phyloP scores from a whole-genome alignment of 2,797 vertebrate genomes.

The Epinephelus awoara region DNA sequence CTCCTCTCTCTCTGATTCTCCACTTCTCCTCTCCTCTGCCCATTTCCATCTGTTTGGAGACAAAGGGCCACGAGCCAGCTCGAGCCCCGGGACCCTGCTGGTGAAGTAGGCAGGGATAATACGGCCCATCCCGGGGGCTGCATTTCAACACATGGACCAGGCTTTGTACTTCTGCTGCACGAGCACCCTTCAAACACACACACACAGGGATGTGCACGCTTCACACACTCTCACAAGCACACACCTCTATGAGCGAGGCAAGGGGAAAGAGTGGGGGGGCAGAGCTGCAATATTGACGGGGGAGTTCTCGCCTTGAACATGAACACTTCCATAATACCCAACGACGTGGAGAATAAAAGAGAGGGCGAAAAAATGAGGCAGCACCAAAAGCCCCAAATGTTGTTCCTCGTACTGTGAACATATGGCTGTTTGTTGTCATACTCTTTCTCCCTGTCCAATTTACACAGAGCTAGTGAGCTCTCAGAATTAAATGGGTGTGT shows the following conservation, averaged over 20 bases:
- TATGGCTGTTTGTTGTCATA: slow-evolving; percentile 87
- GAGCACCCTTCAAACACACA: slow-evolving; percentile 71
- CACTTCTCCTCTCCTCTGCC: slow-evolving; percentile 83
- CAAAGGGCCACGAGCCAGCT: slow-evolving; percentile 89
- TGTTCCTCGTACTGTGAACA: slow-evolving; percentile 81
- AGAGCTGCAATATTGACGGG: slow-evolving; percentile 54
- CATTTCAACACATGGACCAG: slow-evolving; percentile 91
- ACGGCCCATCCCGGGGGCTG: slow-evolving; percentile 86
- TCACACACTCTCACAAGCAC: slow-evolving; percentile 22
- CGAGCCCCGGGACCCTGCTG: slow-evolving; percentile 88
- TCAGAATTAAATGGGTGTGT: slow-evolving; percentile 68
- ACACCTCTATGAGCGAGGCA: slow-evolving; percentile 42
- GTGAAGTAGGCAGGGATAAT: slow-evolving; percentile 90
- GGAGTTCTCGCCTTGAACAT: slow-evolving; percentile 77
- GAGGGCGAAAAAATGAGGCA: slow-evolving; percentile 67
- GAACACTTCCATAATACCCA: slow-evolving; percentile 75
- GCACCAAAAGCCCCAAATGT: slow-evolving; percentile 80
- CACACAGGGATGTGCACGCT: slow-evolving; percentile 16
- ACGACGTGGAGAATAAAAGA: slow-evolving; percentile 64
- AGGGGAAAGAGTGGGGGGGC: neutral
- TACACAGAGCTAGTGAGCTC: slow-evolving; percentile 75
- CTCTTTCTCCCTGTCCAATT: slow-evolving; percentile 81
- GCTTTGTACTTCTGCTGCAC: slow-evolving; percentile 82
- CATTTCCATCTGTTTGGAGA: slow-evolving; percentile 91
- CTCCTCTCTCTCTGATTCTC: slow-evolving; percentile 68